Evolutionary conservation across 2,888 invertebrate genomes (phyloP).

Genomic region (Orthosia gothica): DNA sequence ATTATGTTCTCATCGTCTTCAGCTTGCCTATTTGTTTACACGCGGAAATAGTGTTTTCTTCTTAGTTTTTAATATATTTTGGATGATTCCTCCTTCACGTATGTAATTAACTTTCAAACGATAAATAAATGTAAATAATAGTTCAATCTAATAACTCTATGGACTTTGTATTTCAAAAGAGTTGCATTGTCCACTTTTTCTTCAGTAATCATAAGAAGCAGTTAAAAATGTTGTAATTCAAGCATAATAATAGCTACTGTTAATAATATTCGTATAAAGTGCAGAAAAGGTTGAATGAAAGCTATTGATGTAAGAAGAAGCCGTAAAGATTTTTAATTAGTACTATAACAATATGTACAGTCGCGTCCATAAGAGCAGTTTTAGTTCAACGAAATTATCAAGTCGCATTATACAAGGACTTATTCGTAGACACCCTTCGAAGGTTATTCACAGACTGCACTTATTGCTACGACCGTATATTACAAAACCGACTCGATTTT

Average conservation of each 20-base stretch:
- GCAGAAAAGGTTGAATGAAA: constrained; percentile 22
- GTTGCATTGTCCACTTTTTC: constrained; percentile 42
- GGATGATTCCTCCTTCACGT: constrained; percentile 16
- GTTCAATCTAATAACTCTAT: constrained; percentile 50
- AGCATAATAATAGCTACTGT: constrained; percentile 50
- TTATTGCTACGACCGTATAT: constrained; percentile 14
- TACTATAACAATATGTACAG: constrained; percentile 9
- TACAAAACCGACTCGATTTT: neutral
- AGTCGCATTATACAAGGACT: neutral
- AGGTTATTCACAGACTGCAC: neutral
- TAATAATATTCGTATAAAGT: constrained; percentile 21
- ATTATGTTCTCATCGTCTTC: constrained; percentile 66
- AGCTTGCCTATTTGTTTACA: constrained; percentile 39
- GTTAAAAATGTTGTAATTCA: constrained; percentile 50
- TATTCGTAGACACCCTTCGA: neutral
- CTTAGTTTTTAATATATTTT: constrained; percentile 11
- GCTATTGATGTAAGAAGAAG: constrained; percentile 12
- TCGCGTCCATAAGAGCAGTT: constrained; percentile 9
- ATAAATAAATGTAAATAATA: constrained; percentile 60
- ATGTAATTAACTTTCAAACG: constrained; percentile 21
- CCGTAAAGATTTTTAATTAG: constrained; percentile 1
- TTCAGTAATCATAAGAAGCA: constrained; percentile 46
- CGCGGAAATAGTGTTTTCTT: constrained; percentile 23
- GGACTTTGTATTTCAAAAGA: constrained; percentile 50
- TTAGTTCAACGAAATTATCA: neutral